Conservation (phyloP, 2,797 vertebrate species). For the Orientallactaga sibirica region DNA sequence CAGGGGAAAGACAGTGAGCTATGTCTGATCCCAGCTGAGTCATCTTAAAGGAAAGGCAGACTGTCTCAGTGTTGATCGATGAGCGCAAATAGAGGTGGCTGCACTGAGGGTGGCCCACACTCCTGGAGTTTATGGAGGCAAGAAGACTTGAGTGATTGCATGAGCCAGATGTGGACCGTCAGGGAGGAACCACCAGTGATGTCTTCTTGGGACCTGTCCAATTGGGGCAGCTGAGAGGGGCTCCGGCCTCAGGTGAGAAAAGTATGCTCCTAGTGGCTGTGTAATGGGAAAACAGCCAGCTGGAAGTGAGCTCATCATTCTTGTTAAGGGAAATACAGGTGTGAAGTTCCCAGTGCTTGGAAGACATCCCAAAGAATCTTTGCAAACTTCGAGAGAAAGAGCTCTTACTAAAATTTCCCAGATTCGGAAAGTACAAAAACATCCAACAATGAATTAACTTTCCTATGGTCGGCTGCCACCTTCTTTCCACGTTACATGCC, state of each 20-base stretch:
- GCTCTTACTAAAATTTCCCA: conserved; percentile 26
- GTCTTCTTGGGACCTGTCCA: conserved; percentile 21
- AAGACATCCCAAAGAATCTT: conserved; percentile 40
- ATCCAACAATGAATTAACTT: neutral
- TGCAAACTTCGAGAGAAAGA: conserved; percentile 52
- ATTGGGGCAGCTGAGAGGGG: neutral
- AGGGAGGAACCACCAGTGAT: neutral
- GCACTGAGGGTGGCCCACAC: neutral
- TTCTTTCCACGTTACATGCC: neutral
- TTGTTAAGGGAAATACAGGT: conserved; percentile 52
- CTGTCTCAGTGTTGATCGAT: neutral
- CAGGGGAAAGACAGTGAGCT: neutral
- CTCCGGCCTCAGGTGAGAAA: conserved; percentile 15
- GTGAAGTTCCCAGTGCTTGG: neutral
- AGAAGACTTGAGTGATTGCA: neutral
- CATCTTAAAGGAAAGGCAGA: neutral
- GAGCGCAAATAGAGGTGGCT: neutral
- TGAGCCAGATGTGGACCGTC: neutral
- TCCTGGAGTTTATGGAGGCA: neutral
- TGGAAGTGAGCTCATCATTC: conserved; percentile 53
- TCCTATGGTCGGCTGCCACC: neutral
- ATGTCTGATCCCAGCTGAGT: neutral
- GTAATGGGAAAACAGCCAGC: conserved; percentile 27
- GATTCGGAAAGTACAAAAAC: neutral
- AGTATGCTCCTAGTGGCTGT: neutral